Conservation (phyloP, 2,888 invertebrate species). For the Hyppa rectilinea region DNA sequence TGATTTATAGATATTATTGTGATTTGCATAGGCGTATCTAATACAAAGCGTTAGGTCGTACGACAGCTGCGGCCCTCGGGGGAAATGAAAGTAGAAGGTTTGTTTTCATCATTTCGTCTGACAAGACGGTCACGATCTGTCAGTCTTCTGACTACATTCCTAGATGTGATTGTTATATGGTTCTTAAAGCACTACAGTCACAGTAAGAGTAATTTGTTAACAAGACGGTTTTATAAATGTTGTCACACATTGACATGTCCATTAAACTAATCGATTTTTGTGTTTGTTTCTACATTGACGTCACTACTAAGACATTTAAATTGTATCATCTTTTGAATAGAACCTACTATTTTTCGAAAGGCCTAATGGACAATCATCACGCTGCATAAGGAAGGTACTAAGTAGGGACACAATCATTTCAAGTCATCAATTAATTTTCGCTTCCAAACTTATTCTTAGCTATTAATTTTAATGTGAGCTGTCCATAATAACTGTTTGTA, state of each 20-base stretch:
- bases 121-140: conserved; percentile 70
- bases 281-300: not conserved
- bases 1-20: conserved; percentile 54
- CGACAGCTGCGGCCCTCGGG: conserved; percentile 54
- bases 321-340: too few species aligned
- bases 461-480: not conserved
- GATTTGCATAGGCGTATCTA: conserved; percentile 56
- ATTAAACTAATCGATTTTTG: not conserved
- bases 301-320: too few species aligned
- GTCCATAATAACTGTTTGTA: not conserved
- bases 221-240: not conserved
- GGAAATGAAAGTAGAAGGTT: conserved; percentile 71
- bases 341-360: not conserved
- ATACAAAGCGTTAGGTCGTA: conserved; percentile 37
- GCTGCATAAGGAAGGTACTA: not conserved
- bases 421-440: not conserved
- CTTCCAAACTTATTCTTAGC: not conserved
- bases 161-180: conserved; percentile 42
- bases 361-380: not conserved
- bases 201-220: conserved; percentile 20
- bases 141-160: conserved; percentile 66
- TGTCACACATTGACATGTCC: not conserved
- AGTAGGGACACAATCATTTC: not conserved
- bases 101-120: conserved; percentile 68
- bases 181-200: not conserved